A percentile compares a stretch with the other conserved stretches of the same genome.
Conservation (phyloP, 2,113 vertebrate genomes). For the Etheostoma cragini region DNA sequence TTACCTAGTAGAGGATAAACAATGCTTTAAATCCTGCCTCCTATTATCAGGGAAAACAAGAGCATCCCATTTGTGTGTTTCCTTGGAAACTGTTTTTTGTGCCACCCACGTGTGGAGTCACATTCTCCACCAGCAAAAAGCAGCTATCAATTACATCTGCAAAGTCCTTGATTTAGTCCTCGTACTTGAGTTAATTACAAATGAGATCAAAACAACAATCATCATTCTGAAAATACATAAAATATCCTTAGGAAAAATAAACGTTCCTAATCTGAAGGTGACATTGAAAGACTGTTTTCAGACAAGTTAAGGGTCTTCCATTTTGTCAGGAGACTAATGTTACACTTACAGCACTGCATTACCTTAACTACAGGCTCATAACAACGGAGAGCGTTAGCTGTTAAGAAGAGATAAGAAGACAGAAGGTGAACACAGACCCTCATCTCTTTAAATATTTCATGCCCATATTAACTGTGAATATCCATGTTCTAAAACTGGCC, state of each 20-base stretch:
- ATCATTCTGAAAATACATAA: background rate
- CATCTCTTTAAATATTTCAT: conserved; percentile 64
- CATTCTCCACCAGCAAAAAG: conserved; percentile 22
- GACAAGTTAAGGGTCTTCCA: background rate
- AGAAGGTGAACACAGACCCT: conserved; percentile 21
- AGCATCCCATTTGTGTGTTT: conserved; percentile 65
- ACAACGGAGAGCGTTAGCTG: background rate
- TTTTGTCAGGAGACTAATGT: background rate
- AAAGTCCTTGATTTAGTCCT: conserved; percentile 18
- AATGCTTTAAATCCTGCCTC: background rate
- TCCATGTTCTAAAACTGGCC: conserved; percentile 59
- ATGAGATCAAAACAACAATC: conserved; percentile 24
- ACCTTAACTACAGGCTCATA: background rate
- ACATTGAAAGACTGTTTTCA: background rate
- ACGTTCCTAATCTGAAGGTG: background rate
- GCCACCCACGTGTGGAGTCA: conserved; percentile 53
- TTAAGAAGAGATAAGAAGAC: background rate
- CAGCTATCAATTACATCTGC: conserved; percentile 30
- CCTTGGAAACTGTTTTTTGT: conserved; percentile 70
- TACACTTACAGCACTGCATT: background rate
- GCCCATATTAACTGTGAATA: conserved; percentile 58
- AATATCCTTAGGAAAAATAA: no score
- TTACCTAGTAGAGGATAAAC: background rate
- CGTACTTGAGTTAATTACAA: conserved; percentile 22
- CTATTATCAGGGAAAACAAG: conserved; percentile 7